Percentiles rank a stretch among this genome's conserved stretches.
Conservation (phyloP, 2,888 invertebrate genomes). For the Muschampia plurimacula region DNA sequence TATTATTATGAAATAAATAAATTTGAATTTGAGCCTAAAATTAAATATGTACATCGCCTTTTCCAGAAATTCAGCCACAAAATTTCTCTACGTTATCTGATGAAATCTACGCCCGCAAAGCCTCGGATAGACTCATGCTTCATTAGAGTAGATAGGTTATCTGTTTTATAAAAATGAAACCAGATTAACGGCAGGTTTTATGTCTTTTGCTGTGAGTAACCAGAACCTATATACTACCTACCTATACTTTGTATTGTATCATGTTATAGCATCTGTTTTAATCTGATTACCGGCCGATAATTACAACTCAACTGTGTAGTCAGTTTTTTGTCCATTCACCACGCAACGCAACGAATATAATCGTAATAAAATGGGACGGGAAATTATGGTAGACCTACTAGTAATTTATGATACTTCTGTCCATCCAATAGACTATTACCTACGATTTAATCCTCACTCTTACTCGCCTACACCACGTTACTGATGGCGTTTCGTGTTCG, state of each 20-base stretch:
- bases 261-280: slow-evolving; percentile 21
- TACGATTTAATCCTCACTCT: slow-evolving; percentile 10
- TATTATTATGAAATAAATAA: too few relatives aligned
- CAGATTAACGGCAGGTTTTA: slow-evolving; percentile 5
- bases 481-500: slow-evolving; percentile 28
- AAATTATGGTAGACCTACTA: slow-evolving; percentile 21
- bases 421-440: slow-evolving; percentile 15
- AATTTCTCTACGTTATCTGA: not conserved
- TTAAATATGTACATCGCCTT: too few relatives aligned
- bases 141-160: not conserved
- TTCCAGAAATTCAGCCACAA: too few relatives aligned
- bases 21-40: not conserved
- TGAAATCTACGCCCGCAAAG: not conserved
- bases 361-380: slow-evolving; percentile 2
- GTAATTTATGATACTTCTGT: slow-evolving; percentile 22
- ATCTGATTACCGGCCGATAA: slow-evolving; percentile 22
- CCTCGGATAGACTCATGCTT: not conserved
- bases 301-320: slow-evolving; percentile 15
- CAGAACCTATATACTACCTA: too few relatives aligned
- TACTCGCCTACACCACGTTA: slow-evolving; percentile 3
- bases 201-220: not conserved
- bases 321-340: slow-evolving; percentile 15
- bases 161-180: slow-evolving; percentile 8
- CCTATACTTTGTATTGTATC: slow-evolving; percentile 1
- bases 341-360: slow-evolving; percentile 7